Evolutionary conservation across 2,797 vertebrate species (phyloP).

Genomic region (Pipistrellus pipistrellus): DNA sequence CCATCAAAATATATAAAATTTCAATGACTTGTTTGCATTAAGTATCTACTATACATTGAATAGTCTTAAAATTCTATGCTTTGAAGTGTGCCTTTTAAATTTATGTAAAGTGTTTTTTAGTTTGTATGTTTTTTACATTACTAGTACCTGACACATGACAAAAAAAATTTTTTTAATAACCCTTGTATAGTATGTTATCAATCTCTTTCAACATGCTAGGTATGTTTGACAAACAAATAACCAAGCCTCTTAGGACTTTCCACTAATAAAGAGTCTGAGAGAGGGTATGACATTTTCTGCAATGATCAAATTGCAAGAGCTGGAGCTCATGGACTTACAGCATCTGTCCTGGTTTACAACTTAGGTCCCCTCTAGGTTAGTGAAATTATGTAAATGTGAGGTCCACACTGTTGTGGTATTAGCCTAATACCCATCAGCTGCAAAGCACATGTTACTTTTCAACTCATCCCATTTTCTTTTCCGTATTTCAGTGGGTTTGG

Average conservation of each 20-base stretch:
- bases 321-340: neutral
- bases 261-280: constrained; percentile 12
- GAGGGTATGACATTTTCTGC: neutral
- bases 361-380: neutral
- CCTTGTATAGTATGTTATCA: neutral
- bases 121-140: constrained; percentile 47
- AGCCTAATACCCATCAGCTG: neutral
- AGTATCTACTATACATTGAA: neutral
- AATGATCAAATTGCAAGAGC: neutral
- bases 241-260: constrained; percentile 15
- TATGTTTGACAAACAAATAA: constrained; percentile 34
- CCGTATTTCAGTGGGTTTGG: neutral
- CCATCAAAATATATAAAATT: constrained; percentile 39
- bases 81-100: constrained; percentile 46
- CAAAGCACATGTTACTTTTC: neutral
- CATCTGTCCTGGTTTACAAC: neutral
- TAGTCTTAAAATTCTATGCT: neutral
- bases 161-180: constrained; percentile 39
- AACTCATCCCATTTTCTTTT: neutral
- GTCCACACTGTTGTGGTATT: neutral
- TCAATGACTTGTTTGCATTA: constrained; percentile 2
- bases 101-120: neutral
- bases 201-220: constrained; percentile 36
- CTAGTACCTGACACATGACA: neutral
- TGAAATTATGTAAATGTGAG: neutral